Evolutionary conservation across 2,888 invertebrate genomes (phyloP), one percentile per base, ranked within the genome.

Genomic region (Epinotia ramella): DNA sequence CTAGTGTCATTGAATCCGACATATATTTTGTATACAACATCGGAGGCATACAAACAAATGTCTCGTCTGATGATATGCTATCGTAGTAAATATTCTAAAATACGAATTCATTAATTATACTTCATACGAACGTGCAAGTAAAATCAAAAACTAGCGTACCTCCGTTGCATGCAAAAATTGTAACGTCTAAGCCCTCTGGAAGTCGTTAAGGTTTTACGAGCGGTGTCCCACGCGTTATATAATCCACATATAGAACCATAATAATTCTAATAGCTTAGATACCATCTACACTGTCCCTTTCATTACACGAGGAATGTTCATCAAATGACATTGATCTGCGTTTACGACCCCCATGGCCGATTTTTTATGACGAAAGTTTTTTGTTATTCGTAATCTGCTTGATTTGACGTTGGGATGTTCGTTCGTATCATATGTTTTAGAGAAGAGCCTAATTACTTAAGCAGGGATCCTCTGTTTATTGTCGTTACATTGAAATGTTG

Each of bases 131-230:
- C 57, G n/a, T n/a, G 1, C 24, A 16, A 65, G 63, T 64, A 56
- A 64, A 65, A 57, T 18, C 56, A 72, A 57, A 13, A 57, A 40
- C 44, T 56, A 12, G 46, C 40, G 28, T 73, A 28, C 49, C 46
- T 40, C 57, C 18, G n/a, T 40, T 44, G n/a, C 33, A 57, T 33
- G 65, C 59, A 33, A 65, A 75, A 75, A 65, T 63, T 46, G 63
- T 64, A 28, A 56, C 56, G 33, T 57, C 13, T 28, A 62, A 33
- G 57, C 67, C 59, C 74, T 71, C 24, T 59, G 68, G 59, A 66
- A 57, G 76, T 77, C 76, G 73, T 76, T 76, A 76, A 63, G 9
- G 56, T 72, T 77, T 77, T 77, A 78, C 73, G 78, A 77, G n/a
- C 70, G 63, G 16, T 68, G 62, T 72, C 72, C 71, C 75, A 67